These are phyloP conservation scores for Steatornis caripensis DNA, from an alignment of 2,113 vertebrate genomes.

Conservation along the genomic window DNA sequence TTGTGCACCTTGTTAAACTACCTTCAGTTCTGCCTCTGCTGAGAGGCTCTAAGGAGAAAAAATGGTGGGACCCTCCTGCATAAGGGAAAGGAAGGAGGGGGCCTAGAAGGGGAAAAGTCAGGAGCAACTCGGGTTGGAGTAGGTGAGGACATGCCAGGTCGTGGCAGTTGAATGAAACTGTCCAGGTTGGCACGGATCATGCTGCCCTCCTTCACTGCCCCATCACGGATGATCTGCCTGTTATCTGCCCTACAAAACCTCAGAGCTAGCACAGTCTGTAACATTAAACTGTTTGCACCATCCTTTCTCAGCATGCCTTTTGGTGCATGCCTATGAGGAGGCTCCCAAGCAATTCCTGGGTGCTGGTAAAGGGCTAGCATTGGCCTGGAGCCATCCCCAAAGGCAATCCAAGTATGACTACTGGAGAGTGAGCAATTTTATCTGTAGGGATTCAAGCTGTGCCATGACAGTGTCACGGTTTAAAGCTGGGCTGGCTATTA, in stretches of 20 bases:
- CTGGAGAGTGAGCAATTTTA: background rate
- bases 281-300: background rate
- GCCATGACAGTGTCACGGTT: too few species aligned
- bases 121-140: background rate
- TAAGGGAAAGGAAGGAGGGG: background rate
- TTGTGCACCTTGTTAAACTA: background rate
- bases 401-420: background rate
- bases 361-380: background rate
- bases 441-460: background rate
- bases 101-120: background rate
- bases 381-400: background rate
- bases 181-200: background rate
- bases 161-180: background rate
- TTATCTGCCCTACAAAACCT: background rate
- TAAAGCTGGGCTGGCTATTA: too few species aligned
- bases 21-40: background rate
- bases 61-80: background rate
- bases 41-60: background rate
- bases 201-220: background rate
- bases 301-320: background rate
- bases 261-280: background rate
- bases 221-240: fast-evolving
- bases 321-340: background rate
- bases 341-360: background rate
- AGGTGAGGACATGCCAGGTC: background rate